Percentiles rank a stretch among this genome's conserved stretches.
These are phyloP conservation scores for Lordiphosa clarofinis DNA, from an alignment of 1,140 invertebrate genomes.

Conservation along the genomic window DNA sequence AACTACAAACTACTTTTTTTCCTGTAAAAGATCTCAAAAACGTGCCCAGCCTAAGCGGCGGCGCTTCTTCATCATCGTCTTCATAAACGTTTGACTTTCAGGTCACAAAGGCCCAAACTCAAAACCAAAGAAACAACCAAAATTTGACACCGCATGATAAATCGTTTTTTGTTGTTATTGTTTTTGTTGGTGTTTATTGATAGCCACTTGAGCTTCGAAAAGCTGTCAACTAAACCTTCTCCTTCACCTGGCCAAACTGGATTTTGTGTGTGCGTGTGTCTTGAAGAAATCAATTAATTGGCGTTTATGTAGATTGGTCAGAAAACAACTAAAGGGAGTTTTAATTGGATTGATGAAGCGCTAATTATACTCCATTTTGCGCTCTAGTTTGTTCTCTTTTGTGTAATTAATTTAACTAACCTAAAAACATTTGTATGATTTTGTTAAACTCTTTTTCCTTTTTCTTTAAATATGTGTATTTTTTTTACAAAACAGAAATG, in stretches of 20 bases:
- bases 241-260: slow-evolving; percentile 13
- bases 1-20: slow-evolving; percentile 50
- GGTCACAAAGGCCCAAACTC: slow-evolving; percentile 19
- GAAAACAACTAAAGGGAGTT: not conserved
- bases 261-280: slow-evolving; percentile 4
- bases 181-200: slow-evolving; percentile 1
- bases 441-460: too few relatives aligned
- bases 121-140: slow-evolving; percentile 10
- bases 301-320: slow-evolving; percentile 9
- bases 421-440: too few relatives aligned
- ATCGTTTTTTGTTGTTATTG: slow-evolving; percentile 13
- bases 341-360: not conserved
- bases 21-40: slow-evolving; percentile 36
- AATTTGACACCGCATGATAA: slow-evolving; percentile 39
- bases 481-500: too few relatives aligned
- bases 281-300: slow-evolving; percentile 21
- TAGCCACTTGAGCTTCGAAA: slow-evolving; percentile 1
- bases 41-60: slow-evolving; percentile 53
- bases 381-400: too few relatives aligned
- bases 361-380: too few relatives aligned
- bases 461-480: too few relatives aligned
- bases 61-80: slow-evolving; percentile 12
- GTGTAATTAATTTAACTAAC: too few relatives aligned
- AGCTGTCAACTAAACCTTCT: slow-evolving; percentile 1
- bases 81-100: slow-evolving; percentile 30